phyloP scores from a whole-genome alignment of 2,797 vertebrate genomes.

The Gobionotothen gibberifrons region DNA sequence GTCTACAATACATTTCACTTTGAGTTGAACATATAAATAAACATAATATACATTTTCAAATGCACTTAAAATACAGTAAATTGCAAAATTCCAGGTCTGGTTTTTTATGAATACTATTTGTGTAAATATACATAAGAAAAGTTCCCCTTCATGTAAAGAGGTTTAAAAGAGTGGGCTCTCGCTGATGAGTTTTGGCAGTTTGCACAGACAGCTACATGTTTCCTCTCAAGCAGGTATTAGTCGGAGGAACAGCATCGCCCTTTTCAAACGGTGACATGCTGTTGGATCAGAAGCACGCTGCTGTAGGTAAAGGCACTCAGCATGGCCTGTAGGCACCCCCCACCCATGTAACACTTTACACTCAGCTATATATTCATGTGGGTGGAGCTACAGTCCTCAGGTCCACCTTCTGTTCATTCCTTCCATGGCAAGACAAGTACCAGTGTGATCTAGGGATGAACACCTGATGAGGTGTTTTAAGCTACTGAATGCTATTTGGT shows the following conservation, averaged over 20 bases:
- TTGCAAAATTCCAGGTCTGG: conserved; percentile 20
- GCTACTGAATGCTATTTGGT: conserved; percentile 24
- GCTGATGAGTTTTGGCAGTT: conserved; percentile 64
- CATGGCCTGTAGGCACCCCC: conserved; percentile 32
- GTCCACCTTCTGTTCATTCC: neutral
- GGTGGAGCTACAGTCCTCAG: neutral
- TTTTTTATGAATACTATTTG: conserved; percentile 11
- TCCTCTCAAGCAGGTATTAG: conserved; percentile 27
- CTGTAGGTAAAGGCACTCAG: conserved; percentile 73
- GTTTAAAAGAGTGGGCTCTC: conserved; percentile 22
- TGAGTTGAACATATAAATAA: conserved; percentile 42
- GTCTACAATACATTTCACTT: conserved; percentile 30
- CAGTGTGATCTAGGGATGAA: neutral
- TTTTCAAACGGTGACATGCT: neutral
- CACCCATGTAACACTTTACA: neutral
- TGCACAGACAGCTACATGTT: conserved; percentile 48
- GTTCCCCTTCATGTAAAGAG: conserved; percentile 33
- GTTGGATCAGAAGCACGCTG: conserved; percentile 48
- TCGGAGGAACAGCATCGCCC: conserved; percentile 19
- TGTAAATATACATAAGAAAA: conserved; percentile 30
- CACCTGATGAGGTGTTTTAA: conserved; percentile 8
- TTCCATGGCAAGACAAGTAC: neutral
- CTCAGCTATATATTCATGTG: neutral
- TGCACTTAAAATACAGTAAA: conserved; percentile 53
- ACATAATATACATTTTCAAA: conserved; percentile 51